Conservation (phyloP, 2,113 vertebrate genomes). For the Leiothrix lutea region DNA sequence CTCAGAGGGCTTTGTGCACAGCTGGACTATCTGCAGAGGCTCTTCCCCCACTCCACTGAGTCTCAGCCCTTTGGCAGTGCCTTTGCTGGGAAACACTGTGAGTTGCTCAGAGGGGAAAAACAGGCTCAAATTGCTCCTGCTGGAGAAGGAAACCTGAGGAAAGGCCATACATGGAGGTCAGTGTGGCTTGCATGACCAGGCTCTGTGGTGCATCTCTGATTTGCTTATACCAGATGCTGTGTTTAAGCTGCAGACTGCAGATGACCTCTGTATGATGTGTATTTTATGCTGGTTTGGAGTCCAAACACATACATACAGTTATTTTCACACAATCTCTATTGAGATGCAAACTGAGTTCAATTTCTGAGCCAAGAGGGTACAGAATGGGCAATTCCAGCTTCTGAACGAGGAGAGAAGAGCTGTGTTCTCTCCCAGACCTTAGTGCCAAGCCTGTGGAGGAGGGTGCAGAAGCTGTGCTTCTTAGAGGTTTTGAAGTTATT, state of each 20-base stretch:
- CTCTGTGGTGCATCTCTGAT: neutral
- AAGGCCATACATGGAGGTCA: neutral
- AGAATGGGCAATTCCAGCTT: neutral
- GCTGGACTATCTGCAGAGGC: neutral
- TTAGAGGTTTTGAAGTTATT: neutral
- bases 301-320: neutral
- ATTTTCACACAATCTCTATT: neutral
- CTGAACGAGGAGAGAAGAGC: neutral
- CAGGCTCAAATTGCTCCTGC: neutral
- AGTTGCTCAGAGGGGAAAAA: neutral
- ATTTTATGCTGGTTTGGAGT: neutral
- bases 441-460: neutral
- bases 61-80: neutral
- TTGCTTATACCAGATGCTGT: neutral
- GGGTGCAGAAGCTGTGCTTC: neutral
- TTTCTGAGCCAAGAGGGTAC: neutral
- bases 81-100: neutral
- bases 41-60: neutral
- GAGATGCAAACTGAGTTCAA: neutral
- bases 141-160: neutral
- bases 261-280: neutral
- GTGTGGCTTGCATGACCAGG: neutral
- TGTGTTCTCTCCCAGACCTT: neutral
- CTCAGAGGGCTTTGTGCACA: neutral
- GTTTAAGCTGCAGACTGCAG: neutral